These are phyloP conservation scores for Drosophila ambigua DNA, from an alignment of 1,140 invertebrate species.

Conservation along the genomic window DNA sequence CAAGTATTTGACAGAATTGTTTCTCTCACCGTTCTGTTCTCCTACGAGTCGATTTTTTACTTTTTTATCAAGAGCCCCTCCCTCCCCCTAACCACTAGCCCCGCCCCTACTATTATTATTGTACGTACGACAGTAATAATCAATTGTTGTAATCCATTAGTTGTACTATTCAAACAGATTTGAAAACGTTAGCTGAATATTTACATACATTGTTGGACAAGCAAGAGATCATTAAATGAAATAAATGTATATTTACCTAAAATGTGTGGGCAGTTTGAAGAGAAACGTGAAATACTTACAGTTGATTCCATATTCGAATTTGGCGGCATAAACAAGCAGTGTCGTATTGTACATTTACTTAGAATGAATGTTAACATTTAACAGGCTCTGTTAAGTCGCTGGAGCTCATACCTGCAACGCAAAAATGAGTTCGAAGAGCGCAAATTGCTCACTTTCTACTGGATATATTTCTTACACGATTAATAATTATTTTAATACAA, in stretches of 20 bases:
- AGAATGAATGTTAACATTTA: too few species aligned
- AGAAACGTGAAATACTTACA: too few species aligned
- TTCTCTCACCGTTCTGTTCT: constrained; percentile 37
- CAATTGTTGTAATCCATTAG: constrained; percentile 62
- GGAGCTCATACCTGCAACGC: too few species aligned
- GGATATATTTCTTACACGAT: too few species aligned
- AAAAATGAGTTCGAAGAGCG: too few species aligned
- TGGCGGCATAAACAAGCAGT: too few species aligned
- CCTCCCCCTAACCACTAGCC: constrained; percentile 1
- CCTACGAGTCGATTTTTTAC: constrained; percentile 57
- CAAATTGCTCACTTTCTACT: too few species aligned
- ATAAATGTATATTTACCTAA: constrained; percentile 82
- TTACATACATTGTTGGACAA: constrained; percentile 77
- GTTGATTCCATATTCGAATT: too few species aligned
- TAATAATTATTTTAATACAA: too few species aligned
- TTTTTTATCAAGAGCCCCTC: constrained; percentile 51
- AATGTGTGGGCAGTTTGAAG: neutral
- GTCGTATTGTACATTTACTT: too few species aligned
- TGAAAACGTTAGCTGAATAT: constrained; percentile 72
- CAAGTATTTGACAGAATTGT: constrained; percentile 59
- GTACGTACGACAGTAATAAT: constrained; percentile 30
- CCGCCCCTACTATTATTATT: too few species aligned
- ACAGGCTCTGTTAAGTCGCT: too few species aligned
- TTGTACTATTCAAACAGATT: constrained; percentile 54
- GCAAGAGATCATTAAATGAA: constrained; percentile 72